Percentiles rank a stretch among this genome's conserved stretches.
These are phyloP conservation scores for Tetramorium bicarinatum DNA, from an alignment of 2,888 invertebrate genomes.

Conservation along the genomic window DNA sequence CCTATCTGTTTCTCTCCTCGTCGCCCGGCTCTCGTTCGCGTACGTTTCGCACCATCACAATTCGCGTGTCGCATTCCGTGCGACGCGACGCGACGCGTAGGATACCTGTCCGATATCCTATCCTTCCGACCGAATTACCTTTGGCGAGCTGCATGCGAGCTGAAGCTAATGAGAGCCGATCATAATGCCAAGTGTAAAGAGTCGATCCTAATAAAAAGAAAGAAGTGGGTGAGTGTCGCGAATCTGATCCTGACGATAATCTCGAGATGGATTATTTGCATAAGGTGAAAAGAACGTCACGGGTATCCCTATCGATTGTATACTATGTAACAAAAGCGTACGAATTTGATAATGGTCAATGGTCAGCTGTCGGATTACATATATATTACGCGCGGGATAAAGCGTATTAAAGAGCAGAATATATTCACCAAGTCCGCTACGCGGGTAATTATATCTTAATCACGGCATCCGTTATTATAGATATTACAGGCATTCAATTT, in stretches of 20 bases:
- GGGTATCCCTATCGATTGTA: neutral
- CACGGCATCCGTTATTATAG: neutral
- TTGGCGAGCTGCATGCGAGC: constrained; percentile 18
- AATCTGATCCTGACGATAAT: neutral
- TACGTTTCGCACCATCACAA: constrained; percentile 34
- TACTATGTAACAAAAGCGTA: neutral
- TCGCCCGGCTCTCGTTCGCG: neutral
- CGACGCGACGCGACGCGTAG: constrained; percentile 2
- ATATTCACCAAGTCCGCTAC: neutral
- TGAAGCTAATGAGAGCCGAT: constrained; percentile 44
- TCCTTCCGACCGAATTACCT: constrained; percentile 61
- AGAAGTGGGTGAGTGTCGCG: neutral
- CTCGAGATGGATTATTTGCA: constrained; percentile 16
- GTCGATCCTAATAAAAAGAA: constrained; percentile 35
- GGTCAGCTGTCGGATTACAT: neutral
- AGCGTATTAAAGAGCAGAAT: neutral
- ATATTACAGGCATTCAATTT: constrained; percentile 6
- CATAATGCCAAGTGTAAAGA: constrained; percentile 26
- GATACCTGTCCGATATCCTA: constrained; percentile 41
- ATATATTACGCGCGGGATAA: neutral
- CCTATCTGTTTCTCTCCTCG: constrained; percentile 40
- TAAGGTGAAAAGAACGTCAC: neutral
- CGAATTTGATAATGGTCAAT: neutral
- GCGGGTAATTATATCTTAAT: constrained; percentile 26
- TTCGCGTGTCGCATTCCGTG: constrained; percentile 46